Percentiles rank a stretch among this genome's conserved stretches.
These are phyloP conservation scores for Plemyria rubiginata DNA, from an alignment of 2,888 invertebrate species.

Conservation along the genomic window DNA sequence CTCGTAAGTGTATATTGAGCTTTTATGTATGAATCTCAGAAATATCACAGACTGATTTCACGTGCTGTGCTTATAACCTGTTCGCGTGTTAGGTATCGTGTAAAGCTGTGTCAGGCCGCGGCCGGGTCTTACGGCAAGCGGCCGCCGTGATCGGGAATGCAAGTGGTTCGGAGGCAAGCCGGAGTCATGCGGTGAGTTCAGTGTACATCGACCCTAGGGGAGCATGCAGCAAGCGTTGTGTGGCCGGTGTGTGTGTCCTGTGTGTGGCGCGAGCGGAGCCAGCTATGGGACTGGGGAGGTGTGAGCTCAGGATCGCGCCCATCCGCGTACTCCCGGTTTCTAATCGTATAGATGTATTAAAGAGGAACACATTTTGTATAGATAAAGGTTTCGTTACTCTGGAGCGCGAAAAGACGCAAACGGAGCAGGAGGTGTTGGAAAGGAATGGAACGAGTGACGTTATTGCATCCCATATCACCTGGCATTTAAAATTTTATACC, in stretches of 20 bases:
- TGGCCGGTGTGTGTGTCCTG: constrained; percentile 63
- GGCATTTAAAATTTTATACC: constrained; percentile 84
- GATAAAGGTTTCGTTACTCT: constrained; percentile 34
- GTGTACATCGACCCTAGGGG: constrained; percentile 70
- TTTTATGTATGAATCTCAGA: constrained; percentile 63
- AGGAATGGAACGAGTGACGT: constrained; percentile 75
- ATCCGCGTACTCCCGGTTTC: constrained; percentile 55
- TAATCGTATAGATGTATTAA: constrained; percentile 23
- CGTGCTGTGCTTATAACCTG: constrained; percentile 79
- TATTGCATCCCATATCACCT: constrained; percentile 85
- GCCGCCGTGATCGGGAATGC: constrained; percentile 84
- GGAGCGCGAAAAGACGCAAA: constrained; percentile 68
- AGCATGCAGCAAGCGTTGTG: constrained; percentile 78
- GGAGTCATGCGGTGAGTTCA: constrained; percentile 77
- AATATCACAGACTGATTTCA: constrained; percentile 55
- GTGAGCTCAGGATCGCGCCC: constrained; percentile 66
- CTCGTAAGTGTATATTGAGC: constrained; percentile 74
- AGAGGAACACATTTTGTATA: constrained; percentile 7
- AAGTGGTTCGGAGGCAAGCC: constrained; percentile 77
- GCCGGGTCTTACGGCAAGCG: constrained; percentile 61
- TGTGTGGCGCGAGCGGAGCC: constrained; percentile 84
- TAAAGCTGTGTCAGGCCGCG: constrained; percentile 77
- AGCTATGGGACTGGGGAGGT: constrained; percentile 72
- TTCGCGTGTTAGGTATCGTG: constrained; percentile 81
- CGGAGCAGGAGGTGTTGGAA: constrained; percentile 70